phyloP scores from a whole-genome alignment of 1,140 invertebrate species.

The Hyles euphorbiae region DNA sequence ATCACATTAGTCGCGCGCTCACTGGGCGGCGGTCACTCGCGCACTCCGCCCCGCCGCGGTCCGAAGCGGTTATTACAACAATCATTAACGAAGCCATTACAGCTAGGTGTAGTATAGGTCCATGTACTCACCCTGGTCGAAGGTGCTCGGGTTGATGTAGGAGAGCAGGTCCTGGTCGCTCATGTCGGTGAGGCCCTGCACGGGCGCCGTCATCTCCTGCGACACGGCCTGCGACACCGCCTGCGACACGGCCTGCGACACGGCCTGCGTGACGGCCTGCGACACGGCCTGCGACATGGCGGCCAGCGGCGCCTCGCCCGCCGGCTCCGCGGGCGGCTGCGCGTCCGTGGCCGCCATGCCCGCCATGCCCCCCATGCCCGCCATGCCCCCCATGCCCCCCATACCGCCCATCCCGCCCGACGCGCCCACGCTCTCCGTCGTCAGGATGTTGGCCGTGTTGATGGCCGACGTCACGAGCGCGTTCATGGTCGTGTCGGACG shows the following conservation, averaged over 20 bases:
- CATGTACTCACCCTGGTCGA: constrained; percentile 83
- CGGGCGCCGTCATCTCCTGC: constrained; percentile 77
- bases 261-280: constrained; percentile 77
- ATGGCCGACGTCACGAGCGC: constrained; percentile 70
- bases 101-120: constrained; percentile 34
- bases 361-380: constrained; percentile 61
- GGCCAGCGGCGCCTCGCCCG: constrained; percentile 71
- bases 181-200: constrained; percentile 85
- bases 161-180: constrained; percentile 89
- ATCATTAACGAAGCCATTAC: constrained; percentile 37
- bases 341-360: constrained; percentile 63
- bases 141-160: constrained; percentile 91
- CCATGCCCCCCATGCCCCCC: constrained; percentile 60
- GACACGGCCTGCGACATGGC: constrained; percentile 73
- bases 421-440: constrained; percentile 54
- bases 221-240: constrained; percentile 78
- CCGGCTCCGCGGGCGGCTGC: constrained; percentile 72
- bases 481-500: constrained; percentile 75
- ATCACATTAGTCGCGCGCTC: constrained; percentile 1
- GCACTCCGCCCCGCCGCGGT: no score
- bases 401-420: constrained; percentile 60
- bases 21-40: neutral
- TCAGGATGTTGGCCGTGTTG: constrained; percentile 70
- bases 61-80: constrained; percentile 49
- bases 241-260: constrained; percentile 77